phyloP scores from a whole-genome alignment of 2,797 vertebrate genomes.

The Sebastes glaucus region DNA sequence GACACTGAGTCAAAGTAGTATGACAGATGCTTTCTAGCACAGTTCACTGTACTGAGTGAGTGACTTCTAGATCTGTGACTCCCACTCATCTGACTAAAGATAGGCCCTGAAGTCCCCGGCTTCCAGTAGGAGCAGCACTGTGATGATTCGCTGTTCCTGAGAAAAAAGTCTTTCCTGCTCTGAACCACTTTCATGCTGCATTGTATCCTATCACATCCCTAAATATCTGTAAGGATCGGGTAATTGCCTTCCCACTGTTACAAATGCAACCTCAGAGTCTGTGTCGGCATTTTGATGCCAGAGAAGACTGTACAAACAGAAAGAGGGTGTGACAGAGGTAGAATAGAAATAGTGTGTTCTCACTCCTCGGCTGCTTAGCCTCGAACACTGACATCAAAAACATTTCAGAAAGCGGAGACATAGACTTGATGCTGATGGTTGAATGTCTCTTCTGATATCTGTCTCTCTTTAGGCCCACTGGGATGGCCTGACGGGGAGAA shows the following conservation, averaged over 20 bases:
- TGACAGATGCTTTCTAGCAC: constrained; percentile 29
- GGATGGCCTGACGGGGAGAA: constrained; percentile 97
- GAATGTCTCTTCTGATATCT: constrained; percentile 3
- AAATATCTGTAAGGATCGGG: constrained; percentile 61
- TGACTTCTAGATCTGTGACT: constrained; percentile 49
- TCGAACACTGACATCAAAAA: constrained; percentile 9
- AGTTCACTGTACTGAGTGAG: constrained; percentile 6
- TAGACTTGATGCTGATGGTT: background rate
- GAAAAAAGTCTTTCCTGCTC: constrained; percentile 20
- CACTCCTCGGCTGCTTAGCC: background rate
- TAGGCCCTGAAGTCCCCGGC: constrained; percentile 20
- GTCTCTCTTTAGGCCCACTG: constrained; percentile 89
- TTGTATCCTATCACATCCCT: constrained; percentile 49
- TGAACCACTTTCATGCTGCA: constrained; percentile 67
- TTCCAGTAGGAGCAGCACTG: background rate
- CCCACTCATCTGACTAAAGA: constrained; percentile 49
- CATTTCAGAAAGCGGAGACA: background rate
- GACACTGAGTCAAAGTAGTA: constrained; percentile 22
- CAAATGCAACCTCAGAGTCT: constrained; percentile 21
- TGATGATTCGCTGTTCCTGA: constrained; percentile 38
- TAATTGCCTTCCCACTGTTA: constrained; percentile 53
- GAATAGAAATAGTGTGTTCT: background rate
- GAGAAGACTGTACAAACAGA: constrained; percentile 14
- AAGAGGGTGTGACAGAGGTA: background rate
- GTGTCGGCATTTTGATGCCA: constrained; percentile 19